Evolutionary conservation across 2,888 invertebrate species (phyloP).

Genomic region (Schrankia costaestrigalis): DNA sequence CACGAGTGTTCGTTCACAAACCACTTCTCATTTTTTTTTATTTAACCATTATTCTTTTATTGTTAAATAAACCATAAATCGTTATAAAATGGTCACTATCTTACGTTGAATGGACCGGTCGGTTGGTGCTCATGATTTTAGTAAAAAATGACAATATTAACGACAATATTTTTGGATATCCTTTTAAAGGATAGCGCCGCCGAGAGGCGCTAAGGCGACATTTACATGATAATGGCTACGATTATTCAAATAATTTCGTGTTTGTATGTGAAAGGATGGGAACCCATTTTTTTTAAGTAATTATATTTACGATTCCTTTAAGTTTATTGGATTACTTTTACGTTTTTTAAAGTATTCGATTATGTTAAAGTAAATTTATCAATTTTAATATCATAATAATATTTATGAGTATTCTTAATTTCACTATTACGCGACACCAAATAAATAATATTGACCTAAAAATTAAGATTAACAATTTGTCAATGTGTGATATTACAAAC

Average conservation of each 20-base stretch:
- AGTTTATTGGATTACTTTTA: slow-evolving; percentile 15
- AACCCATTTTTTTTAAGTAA: slow-evolving; percentile 31
- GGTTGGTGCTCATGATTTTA: slow-evolving; percentile 37
- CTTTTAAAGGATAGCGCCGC: slow-evolving; percentile 62
- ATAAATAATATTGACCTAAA: too few relatives aligned
- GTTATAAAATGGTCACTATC: slow-evolving; percentile 70
- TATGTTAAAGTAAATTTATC: not conserved
- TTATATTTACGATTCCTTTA: slow-evolving; percentile 27
- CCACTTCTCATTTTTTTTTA: slow-evolving; percentile 42
- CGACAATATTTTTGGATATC: slow-evolving; percentile 58
- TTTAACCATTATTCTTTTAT: slow-evolving; percentile 60
- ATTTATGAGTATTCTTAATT: too few relatives aligned
- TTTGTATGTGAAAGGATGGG: slow-evolving; percentile 40
- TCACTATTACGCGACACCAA: too few relatives aligned
- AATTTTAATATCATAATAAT: not conserved
- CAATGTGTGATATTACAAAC: slow-evolving; percentile 34
- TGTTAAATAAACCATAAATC: slow-evolving; percentile 80
- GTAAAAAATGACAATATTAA: slow-evolving; percentile 46
- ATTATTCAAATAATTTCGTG: slow-evolving; percentile 54
- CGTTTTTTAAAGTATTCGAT: not conserved
- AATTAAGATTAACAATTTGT: slow-evolving; percentile 24
- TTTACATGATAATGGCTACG: slow-evolving; percentile 64
- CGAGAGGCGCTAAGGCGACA: slow-evolving; percentile 65
- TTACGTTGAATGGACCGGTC: slow-evolving; percentile 55
- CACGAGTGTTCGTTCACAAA: slow-evolving; percentile 47